Evolutionary conservation across 23 tunicate genomes (phyloP).

Genomic region (Diplosoma virens): DNA sequence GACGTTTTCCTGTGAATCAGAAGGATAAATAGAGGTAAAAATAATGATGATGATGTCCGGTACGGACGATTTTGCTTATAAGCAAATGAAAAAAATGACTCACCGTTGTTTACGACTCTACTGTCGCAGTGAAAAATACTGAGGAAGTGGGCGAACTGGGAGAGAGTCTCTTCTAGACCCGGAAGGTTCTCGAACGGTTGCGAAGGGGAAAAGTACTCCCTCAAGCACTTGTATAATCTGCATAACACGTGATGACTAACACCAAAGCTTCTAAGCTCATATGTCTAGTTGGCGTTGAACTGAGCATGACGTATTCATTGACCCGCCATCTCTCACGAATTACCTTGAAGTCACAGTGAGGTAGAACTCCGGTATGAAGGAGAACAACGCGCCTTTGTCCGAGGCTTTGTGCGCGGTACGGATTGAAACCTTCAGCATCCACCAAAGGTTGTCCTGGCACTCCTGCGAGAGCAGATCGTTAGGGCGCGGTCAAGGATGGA

Average conservation of each 20-base stretch:
- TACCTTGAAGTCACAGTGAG: conserved; percentile 85
- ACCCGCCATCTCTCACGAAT: too few relatives aligned
- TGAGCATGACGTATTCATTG: too few relatives aligned
- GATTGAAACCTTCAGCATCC: conserved; percentile 69
- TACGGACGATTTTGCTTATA: too few relatives aligned
- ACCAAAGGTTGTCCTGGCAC: conserved; percentile 80
- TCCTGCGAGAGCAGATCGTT: too few relatives aligned
- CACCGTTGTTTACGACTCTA: conserved; percentile 78
- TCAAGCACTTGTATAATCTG: conserved; percentile 90
- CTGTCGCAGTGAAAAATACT: conserved; percentile 84
- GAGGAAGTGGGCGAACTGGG: conserved; percentile 71
- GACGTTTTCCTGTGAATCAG: too few relatives aligned
- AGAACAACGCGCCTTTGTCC: conserved; percentile 66
- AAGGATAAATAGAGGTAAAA: too few relatives aligned
- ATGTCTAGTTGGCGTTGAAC: too few relatives aligned
- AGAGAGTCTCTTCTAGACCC: conserved; percentile 39
- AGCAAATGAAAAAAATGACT: too few relatives aligned
- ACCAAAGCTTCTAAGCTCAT: too few relatives aligned
- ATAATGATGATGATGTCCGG: too few relatives aligned
- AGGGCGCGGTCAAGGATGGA: too few relatives aligned
- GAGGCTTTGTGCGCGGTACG: conserved; percentile 71
- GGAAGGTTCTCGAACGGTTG: conserved; percentile 90
- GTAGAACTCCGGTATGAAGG: conserved; percentile 90
- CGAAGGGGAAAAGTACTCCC: conserved; percentile 82
- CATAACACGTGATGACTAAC: too few relatives aligned